These are phyloP conservation scores for Polydrusus tereticollis DNA, from an alignment of 2,888 invertebrate species.

Conservation along the genomic window DNA sequence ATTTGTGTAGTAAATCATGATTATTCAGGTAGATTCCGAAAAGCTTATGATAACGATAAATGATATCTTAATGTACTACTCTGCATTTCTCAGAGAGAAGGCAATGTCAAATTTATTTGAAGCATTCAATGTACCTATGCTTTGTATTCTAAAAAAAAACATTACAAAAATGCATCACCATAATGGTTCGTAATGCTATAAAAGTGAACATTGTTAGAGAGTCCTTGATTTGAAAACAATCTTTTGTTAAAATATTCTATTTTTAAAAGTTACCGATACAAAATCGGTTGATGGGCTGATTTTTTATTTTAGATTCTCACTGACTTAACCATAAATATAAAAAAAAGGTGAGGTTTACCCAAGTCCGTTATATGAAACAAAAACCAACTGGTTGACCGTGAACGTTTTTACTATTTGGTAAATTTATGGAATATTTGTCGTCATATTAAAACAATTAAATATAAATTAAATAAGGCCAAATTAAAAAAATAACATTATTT, in stretches of 20 bases:
- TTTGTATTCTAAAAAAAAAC: too few species aligned
- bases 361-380: neutral
- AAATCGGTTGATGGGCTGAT: neutral
- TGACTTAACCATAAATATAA: conserved; percentile 7
- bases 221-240: conserved; percentile 4
- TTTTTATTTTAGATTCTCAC: conserved; percentile 2
- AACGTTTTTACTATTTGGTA: neutral
- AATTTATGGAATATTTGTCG: neutral
- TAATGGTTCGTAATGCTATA: neutral
- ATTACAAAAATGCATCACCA: neutral
- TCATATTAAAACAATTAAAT: too few species aligned
- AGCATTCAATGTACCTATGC: too few species aligned
- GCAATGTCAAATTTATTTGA: too few species aligned
- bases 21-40: too few species aligned
- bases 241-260: neutral
- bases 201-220: too few species aligned
- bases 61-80: too few species aligned
- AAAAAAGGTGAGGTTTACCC: conserved; percentile 1
- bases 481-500: too few species aligned
- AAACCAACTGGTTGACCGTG: conserved; percentile 1
- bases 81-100: too few species aligned
- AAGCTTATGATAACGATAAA: too few species aligned
- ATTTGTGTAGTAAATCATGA: too few species aligned
- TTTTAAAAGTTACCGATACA: neutral
- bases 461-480: too few species aligned